phyloP scores from a whole-genome alignment of 2,797 vertebrate species.

The Heteromormyrus szaboi region DNA sequence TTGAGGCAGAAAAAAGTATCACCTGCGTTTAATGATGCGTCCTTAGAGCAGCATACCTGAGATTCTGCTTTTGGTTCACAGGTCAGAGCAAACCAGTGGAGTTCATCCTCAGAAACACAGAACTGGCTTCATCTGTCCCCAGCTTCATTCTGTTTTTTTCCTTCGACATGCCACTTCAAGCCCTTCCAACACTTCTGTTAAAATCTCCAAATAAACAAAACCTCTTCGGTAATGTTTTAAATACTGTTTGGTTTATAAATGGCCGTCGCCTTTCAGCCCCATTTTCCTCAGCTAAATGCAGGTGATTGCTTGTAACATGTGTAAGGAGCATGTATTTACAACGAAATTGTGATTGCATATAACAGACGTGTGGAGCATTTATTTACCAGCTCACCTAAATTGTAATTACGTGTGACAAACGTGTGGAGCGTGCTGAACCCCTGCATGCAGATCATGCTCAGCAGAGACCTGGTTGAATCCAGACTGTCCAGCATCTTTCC shows the following conservation, averaged over 20 bases:
- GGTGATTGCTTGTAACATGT: neutral
- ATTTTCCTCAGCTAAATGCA: too few relatives aligned
- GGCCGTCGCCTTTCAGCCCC: neutral
- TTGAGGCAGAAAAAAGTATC: conserved; percentile 20
- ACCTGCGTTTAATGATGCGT: conserved; percentile 28
- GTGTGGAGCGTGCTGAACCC: neutral
- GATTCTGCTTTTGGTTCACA: conserved; percentile 43
- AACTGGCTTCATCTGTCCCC: neutral
- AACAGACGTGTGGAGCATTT: neutral
- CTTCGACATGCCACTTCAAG: neutral
- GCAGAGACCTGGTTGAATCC: neutral
- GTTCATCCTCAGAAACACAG: conserved; percentile 31
- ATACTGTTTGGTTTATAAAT: neutral
- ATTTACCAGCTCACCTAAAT: neutral
- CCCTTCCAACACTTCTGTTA: neutral
- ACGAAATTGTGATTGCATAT: neutral
- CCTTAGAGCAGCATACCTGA: conserved; percentile 31
- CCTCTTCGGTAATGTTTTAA: neutral
- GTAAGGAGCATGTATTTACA: neutral
- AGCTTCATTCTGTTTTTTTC: neutral
- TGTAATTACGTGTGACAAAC: neutral
- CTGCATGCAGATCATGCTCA: neutral
- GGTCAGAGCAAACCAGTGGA: conserved; percentile 38
- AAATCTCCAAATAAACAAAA: neutral
- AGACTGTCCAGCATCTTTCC: neutral